Conservation (phyloP, 1,140 invertebrate species). For the Odontomachus brunneus region DNA sequence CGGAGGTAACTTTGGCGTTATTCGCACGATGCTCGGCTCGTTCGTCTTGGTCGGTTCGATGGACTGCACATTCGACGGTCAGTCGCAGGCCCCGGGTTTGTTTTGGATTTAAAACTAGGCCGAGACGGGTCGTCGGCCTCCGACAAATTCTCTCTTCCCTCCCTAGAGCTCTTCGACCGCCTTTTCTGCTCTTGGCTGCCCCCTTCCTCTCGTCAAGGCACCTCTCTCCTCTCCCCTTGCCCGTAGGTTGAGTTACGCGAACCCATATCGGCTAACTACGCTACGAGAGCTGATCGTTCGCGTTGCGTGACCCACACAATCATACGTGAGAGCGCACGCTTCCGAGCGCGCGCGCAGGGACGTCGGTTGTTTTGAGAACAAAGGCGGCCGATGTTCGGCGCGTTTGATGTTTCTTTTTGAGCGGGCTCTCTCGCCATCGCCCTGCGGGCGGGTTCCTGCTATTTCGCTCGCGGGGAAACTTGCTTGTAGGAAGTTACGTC, state of each 20-base stretch:
- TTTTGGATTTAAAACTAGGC: slow-evolving; percentile 83
- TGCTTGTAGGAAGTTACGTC: slow-evolving; percentile 29
- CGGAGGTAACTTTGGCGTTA: neutral
- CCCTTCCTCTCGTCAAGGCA: neutral
- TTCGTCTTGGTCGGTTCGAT: neutral
- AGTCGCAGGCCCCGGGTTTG: slow-evolving; percentile 72
- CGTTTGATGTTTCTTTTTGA: slow-evolving; percentile 54
- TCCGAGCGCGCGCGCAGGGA: slow-evolving; percentile 45
- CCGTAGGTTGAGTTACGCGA: slow-evolving; percentile 58
- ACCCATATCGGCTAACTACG: slow-evolving; percentile 60
- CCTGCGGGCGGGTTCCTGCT: slow-evolving; percentile 39
- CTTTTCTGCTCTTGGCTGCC: slow-evolving; percentile 20
- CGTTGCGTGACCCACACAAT: slow-evolving; percentile 54
- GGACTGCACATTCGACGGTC: slow-evolving; percentile 34
- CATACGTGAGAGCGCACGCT: slow-evolving; percentile 13
- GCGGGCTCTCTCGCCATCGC: slow-evolving; percentile 2
- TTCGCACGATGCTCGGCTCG: neutral
- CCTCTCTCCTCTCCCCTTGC: slow-evolving; percentile 47
- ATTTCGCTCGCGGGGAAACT: slow-evolving; percentile 53
- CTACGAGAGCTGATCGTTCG: slow-evolving; percentile 47
- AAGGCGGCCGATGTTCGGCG: slow-evolving; percentile 51
- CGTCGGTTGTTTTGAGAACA: slow-evolving; percentile 45
- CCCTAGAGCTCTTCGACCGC: slow-evolving; percentile 27
- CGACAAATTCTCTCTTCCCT: slow-evolving; percentile 56
- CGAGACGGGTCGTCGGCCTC: slow-evolving; percentile 78